Base-by-base conservation (phyloP, 2,888 invertebrate genomes). In the Pseudanteris insignis region DNA sequence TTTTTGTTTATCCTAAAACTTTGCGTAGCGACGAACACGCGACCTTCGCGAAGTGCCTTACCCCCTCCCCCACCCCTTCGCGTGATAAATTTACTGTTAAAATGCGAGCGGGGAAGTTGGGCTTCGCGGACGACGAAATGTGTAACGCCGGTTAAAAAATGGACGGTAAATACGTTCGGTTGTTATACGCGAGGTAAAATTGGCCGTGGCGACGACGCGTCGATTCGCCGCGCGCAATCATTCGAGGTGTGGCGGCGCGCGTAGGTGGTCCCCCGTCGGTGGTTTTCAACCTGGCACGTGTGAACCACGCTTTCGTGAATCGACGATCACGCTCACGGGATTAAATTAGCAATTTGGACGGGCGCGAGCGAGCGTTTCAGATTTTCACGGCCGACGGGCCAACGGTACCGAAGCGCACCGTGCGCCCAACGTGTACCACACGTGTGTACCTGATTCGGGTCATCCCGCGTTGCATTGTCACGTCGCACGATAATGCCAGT, bases 391-490 rank as follows among this genome's bases (percentile, higher is more conserved):
- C 33, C 13, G 53, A 47, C n/a, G 32, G 43, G 37, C 36, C 40
- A 46, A 41, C 50, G 54, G 61, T 38, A 55, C 55, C 21, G 15
- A 8, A 41, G 46, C 50, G 61, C 33, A 55, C 55, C 21, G 15
- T n/a, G 9, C 33, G 9, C 24, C 13, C 33, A 32, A 54, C 46
- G 63, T 40, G 53, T 48, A 37, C 37, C 36, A 47, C 41, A 59
- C 48, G 51, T 55, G 59, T 33, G 61, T 46, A 50, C 50, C 29
- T 46, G 68, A 59, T 70, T 66, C 64, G 66, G 69, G 66, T 65
- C 69, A 68, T 65, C 68, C n/a, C 67, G 63, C 63, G 66, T 64
- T 64, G 65, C 60, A 46, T 60, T 60, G 60, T 60, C 60, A 53
- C 47, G 47, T 50, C 46, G 26, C 7, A 43, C 21, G 48, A 47